A percentile compares a stretch with the other conserved stretches of the same genome.
Conservation (phyloP, 2,797 vertebrate genomes). For the Sebastes trivittatus region DNA sequence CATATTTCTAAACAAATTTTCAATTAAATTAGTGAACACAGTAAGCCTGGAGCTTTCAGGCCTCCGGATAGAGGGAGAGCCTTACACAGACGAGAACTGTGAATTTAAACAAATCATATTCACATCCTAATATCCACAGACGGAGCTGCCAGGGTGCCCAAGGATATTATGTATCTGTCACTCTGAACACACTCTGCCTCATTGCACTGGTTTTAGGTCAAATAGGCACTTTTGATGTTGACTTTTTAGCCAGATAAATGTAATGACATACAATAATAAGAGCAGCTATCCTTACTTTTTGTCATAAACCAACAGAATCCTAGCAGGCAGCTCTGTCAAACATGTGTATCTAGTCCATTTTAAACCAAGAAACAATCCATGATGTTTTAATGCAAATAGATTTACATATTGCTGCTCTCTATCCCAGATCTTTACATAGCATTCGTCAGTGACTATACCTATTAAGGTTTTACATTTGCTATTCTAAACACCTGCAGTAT, state of each 20-base stretch:
- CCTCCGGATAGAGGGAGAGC: neutral
- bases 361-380: neutral
- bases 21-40: neutral
- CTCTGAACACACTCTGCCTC: neutral
- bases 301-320: neutral
- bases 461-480: conserved; percentile 14
- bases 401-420: neutral
- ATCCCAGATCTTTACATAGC: neutral
- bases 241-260: neutral
- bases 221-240: neutral
- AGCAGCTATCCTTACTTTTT: neutral
- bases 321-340: neutral
- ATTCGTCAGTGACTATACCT: conserved; percentile 18
- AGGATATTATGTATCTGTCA: neutral
- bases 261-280: neutral
- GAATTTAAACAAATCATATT: conserved; percentile 1
- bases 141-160: neutral
- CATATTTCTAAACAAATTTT: neutral
- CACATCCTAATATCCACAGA: neutral
- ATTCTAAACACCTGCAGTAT: conserved; percentile 2
- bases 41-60: neutral
- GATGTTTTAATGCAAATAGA: neutral
- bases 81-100: neutral
- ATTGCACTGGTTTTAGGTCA: neutral
- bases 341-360: neutral